Evolutionary conservation across 2,113 vertebrate genomes (phyloP), one percentile per base, ranked within the genome.

Genomic region (Rhombomys opimus): DNA sequence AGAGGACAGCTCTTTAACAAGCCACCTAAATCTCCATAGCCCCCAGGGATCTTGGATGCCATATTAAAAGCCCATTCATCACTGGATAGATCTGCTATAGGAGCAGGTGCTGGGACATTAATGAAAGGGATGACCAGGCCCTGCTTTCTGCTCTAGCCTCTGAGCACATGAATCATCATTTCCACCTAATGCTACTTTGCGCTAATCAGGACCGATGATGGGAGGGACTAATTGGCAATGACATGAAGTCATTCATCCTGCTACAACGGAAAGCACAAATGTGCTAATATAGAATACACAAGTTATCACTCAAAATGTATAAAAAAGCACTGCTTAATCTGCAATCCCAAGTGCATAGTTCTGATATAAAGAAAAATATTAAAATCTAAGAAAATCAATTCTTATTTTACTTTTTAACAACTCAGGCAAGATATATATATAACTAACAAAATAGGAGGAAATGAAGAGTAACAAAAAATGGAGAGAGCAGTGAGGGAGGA

Each of bases 121-220:
- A 30, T 67, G 57, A 78, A 91, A 93, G 57, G 46, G 25, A 18
- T 20, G 32, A 27, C 25, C 77, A 87, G 85, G 77, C 57, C 81
- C 12, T 38, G 23, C 38, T 93, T 86, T 84, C 38, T 85, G 61
- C 86, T 38, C 72, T 85, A 82, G 76, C 72, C 46, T 92, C 77
- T 30, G 61, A 73, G 59, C 90, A 13, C 57, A 32, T 88, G 75
- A 70, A 46, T 95, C 89, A 89, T 50, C 78, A 14, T 92, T 95
- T 91, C 57, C n/a, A 86, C 20, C 70, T 91, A 73, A 86, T 93
- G 67, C 85, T 35, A 70, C 75, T 95, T 73, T 63, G 61, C 35
- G 12, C 35, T 92, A 54, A 95, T 90, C 20, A 94, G 67, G 67
- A 88, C 52, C 85, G 70, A 95, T 77, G 81, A 89, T 76, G n/a